Evolutionary conservation across 2,797 vertebrate genomes (phyloP).

Genomic region (Melanotaenia maccullochi): DNA sequence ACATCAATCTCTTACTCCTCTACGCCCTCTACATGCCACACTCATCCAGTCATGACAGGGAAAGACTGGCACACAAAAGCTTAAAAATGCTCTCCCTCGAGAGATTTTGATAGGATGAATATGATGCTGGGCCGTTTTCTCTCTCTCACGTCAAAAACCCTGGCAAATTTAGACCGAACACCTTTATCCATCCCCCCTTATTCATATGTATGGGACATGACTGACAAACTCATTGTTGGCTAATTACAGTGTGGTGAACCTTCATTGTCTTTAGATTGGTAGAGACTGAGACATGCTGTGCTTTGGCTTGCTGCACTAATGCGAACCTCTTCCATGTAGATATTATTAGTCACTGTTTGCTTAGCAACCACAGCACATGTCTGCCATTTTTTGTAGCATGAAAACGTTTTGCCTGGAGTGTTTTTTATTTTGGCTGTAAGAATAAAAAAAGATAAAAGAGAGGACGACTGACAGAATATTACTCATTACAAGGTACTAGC

Average conservation of each 20-base stretch:
- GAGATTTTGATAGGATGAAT: constrained; percentile 80
- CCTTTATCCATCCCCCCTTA: constrained; percentile 80
- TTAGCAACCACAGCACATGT: constrained; percentile 85
- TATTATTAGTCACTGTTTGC: constrained; percentile 85
- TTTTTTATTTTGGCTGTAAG: constrained; percentile 66
- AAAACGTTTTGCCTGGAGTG: constrained; percentile 68
- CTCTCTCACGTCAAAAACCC: constrained; percentile 77
- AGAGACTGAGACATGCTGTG: constrained; percentile 81
- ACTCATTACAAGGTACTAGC: constrained; percentile 2
- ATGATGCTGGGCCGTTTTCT: constrained; percentile 74
- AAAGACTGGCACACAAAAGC: constrained; percentile 82
- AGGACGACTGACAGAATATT: constrained; percentile 11
- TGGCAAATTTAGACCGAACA: constrained; percentile 81
- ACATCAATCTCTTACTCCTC: constrained; percentile 74
- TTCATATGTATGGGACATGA: constrained; percentile 84
- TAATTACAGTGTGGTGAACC: constrained; percentile 85
- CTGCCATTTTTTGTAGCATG: constrained; percentile 77
- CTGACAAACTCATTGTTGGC: constrained; percentile 83
- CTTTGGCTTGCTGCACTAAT: constrained; percentile 81
- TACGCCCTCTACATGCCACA: constrained; percentile 72
- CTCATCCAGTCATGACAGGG: constrained; percentile 76
- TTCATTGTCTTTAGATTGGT: constrained; percentile 86
- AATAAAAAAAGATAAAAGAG: constrained; percentile 31
- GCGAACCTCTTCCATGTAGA: constrained; percentile 80
- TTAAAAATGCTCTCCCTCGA: constrained; percentile 74